Conservation (phyloP, 2,797 vertebrate genomes). For the Arnoldichthys spilopterus region DNA sequence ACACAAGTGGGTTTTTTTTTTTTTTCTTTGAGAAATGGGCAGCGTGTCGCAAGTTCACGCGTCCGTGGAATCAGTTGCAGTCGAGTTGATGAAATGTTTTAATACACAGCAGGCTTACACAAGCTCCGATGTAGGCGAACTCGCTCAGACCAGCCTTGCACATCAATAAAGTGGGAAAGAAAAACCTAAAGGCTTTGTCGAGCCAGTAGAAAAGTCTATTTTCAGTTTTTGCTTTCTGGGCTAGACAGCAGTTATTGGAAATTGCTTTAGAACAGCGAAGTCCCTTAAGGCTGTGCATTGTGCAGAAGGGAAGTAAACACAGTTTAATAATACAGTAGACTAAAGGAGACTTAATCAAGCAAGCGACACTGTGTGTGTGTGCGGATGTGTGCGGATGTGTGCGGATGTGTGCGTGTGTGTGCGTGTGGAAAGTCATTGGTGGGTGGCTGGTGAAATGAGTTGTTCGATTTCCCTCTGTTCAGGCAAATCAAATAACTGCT, state of each 20-base stretch:
- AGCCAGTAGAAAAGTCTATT: background rate
- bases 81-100: background rate
- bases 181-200: slow-evolving; percentile 3
- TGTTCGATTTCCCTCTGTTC: background rate
- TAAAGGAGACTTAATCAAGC: slow-evolving; percentile 14
- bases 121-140: background rate
- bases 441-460: background rate
- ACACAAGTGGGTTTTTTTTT: background rate
- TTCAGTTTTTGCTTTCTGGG: slow-evolving; percentile 1
- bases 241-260: slow-evolving; percentile 13
- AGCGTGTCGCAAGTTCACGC: background rate
- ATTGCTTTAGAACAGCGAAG: background rate
- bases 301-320: slow-evolving; percentile 8
- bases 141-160: background rate
- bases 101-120: background rate
- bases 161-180: slow-evolving; percentile 2
- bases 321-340: slow-evolving; percentile 18
- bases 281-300: slow-evolving; percentile 16
- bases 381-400: background rate
- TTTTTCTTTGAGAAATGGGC: slow-evolving; percentile 9
- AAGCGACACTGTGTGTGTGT: background rate
- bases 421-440: background rate
- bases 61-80: background rate
- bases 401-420: background rate
- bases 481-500: slow-evolving; percentile 4